These are phyloP conservation scores for Tragelaphus buxtoni DNA, from an alignment of 2,113 vertebrate species.

Conservation along the genomic window DNA sequence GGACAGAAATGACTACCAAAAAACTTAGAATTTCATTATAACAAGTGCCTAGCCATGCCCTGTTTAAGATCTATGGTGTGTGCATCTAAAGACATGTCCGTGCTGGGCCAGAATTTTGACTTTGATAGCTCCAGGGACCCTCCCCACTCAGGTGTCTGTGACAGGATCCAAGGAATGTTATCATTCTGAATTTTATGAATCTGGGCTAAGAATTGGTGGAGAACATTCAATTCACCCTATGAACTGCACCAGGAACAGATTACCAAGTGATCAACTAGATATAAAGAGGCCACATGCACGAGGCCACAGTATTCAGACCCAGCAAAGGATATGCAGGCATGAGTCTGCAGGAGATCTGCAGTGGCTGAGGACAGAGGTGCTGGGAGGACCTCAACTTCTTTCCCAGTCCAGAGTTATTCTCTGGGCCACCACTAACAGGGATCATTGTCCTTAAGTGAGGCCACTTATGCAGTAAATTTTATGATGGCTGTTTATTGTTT, in stretches of 20 bases:
- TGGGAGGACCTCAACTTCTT: background rate
- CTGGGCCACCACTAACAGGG: background rate
- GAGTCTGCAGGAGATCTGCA: background rate
- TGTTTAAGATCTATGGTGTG: background rate
- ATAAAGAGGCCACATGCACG: background rate
- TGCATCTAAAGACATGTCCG: background rate
- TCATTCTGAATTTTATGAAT: background rate
- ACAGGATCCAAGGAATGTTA: background rate
- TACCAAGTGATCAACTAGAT: background rate
- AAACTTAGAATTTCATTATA: background rate
- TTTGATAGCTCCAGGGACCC: background rate
- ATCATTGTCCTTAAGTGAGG: background rate
- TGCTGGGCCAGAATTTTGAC: background rate
- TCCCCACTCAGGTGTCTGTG: background rate
- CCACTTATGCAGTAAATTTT: background rate
- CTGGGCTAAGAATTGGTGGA: background rate
- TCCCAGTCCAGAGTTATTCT: background rate
- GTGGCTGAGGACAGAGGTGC: background rate
- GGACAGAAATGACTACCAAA: background rate
- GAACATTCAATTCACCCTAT: background rate
- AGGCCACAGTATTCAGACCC: background rate
- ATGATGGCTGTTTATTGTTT: background rate
- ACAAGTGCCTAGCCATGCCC: background rate
- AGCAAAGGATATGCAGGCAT: background rate
- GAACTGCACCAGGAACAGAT: background rate